Base-by-base conservation (phyloP, 2,888 invertebrate genomes). In the Lasioglossum calceatum region DNA sequence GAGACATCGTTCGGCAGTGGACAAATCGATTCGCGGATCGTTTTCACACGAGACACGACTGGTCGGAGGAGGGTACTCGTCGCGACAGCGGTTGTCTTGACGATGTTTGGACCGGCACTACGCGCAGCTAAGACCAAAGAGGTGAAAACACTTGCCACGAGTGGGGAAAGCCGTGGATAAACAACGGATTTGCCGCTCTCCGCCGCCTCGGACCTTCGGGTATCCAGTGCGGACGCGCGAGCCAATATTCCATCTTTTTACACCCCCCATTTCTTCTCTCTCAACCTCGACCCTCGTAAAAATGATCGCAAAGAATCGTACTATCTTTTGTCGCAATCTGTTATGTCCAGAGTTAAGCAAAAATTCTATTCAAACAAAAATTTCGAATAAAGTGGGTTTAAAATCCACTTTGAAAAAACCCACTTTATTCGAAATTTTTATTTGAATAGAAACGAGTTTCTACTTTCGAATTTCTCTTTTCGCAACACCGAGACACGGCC, bases 81-180 rank as follows among this genome's bases (percentile, higher is more conserved):
- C 64, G 64, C 79, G 64, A 32, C 73, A 78, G 64, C 67, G 82
- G 82, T 78, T 88, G 54, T 7, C 87, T 72, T 58, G 75, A 23
- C 90, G 90, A 87, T 86, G 92, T 82, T 90, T 86, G 79, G 86
- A 77, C 77, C 88, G 81, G 80, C 85, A 90, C 89, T 91, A 89
- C 82, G 78, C 85, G 42, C 32, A 79, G 77, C 77, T 77, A 85
- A 81, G 82, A 79, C 79, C 79, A 87, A 87, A 83, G 89, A 84
- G 88, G 87, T 87, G 89, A 89, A 86, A 92, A 92, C 90, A 91
- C 91, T 90, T 91, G 89, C 89, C 88, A 85, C 82, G 86, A 92
- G 88, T 89, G 90, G 92, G 92, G 91, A 92, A 93, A 93, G 92
- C 91, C 61, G 89, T 75, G 87, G 77, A 89, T 89, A 87, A 87